phyloP scores from a whole-genome alignment of 2,113 vertebrate genomes.

The Neotoma lepida region DNA sequence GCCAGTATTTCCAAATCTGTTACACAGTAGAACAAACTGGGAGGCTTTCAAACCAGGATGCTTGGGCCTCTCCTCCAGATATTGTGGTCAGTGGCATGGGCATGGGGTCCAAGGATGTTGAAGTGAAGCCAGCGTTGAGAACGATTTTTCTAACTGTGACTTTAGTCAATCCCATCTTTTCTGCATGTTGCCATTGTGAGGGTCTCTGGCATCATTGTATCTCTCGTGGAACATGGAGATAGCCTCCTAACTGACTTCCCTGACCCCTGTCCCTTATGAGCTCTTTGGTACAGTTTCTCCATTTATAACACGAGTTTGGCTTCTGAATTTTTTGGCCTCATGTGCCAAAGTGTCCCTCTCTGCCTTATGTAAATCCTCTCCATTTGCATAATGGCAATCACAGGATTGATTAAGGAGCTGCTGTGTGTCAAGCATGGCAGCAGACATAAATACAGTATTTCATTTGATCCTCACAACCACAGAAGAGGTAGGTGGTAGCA shows the following conservation, averaged over 20 bases:
- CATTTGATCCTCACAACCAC: background rate
- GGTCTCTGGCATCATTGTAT: background rate
- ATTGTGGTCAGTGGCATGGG: background rate
- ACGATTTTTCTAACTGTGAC: background rate
- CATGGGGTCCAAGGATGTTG: background rate
- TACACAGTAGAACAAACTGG: background rate
- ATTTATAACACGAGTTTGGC: background rate
- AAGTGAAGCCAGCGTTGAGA: background rate
- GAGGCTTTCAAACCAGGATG: background rate
- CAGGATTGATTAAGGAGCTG: slow-evolving; percentile 6
- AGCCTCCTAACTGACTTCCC: background rate
- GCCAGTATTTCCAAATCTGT: background rate
- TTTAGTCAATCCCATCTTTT: background rate
- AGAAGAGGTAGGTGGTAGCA: background rate
- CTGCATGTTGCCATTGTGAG: background rate
- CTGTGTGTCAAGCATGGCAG: background rate
- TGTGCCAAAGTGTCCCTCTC: slow-evolving; percentile 1
- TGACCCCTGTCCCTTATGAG: background rate
- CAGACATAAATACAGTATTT: slow-evolving; percentile 26
- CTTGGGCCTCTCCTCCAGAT: background rate
- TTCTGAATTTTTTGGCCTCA: background rate
- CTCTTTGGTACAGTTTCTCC: background rate
- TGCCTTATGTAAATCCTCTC: background rate
- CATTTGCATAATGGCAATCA: background rate
- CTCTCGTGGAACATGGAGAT: background rate